Percentiles rank a stretch among this genome's conserved stretches.
Evolutionary conservation across 1,140 invertebrate species (phyloP).

Genomic region (Hydropsyche tenuis): DNA sequence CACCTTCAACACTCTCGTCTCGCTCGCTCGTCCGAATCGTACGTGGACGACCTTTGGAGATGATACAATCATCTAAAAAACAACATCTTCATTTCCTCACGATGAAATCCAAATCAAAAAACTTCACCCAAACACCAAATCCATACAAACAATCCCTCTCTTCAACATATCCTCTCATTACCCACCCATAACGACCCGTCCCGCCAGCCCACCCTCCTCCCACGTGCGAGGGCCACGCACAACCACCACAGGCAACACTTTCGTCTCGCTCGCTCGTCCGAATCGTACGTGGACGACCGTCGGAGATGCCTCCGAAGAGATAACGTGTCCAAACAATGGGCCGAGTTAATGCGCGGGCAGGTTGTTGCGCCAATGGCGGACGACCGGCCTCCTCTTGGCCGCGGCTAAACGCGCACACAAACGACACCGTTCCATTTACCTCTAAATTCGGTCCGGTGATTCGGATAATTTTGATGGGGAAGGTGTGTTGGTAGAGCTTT

Average conservation of each 20-base stretch:
- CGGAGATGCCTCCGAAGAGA: conserved; percentile 26
- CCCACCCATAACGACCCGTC: no score
- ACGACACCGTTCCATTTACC: no score
- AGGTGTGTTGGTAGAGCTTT: no score
- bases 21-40: neutral
- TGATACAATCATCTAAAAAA: no score
- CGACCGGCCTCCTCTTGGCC: conserved; percentile 30
- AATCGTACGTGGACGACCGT: neutral
- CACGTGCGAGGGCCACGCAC: neutral
- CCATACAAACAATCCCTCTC: no score
- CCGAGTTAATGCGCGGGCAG: conserved; percentile 35
- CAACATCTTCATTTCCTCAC: no score
- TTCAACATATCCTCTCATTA: no score
- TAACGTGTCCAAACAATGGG: conserved; percentile 35
- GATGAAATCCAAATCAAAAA: no score
- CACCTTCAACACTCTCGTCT: neutral
- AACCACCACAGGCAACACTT: neutral
- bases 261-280: conserved; percentile 1
- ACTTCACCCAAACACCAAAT: no score
- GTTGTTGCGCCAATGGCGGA: conserved; percentile 34
- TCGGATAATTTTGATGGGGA: conserved; percentile 49
- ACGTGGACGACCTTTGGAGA: neutral
- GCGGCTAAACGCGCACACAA: no score
- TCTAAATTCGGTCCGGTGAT: conserved; percentile 48
- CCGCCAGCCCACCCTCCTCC: no score